phyloP scores from a whole-genome alignment of 2,888 invertebrate genomes.

The Serripes groenlandicus region DNA sequence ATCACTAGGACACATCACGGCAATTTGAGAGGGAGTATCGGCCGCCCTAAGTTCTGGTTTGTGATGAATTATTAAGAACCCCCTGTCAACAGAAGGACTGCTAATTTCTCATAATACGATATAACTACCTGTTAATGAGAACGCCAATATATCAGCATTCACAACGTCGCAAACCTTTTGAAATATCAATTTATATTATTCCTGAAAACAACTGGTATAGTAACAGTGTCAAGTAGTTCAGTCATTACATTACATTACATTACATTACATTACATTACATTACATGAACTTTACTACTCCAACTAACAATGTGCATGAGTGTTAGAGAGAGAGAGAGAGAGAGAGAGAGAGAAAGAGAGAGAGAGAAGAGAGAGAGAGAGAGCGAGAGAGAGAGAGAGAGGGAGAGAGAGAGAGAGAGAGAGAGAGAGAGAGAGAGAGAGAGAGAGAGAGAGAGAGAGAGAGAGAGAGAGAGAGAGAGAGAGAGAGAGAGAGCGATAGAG shows the following conservation, averaged over 20 bases:
- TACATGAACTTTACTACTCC: too few relatives aligned
- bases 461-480: not conserved
- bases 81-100: constrained; percentile 16
- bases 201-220: too few relatives aligned
- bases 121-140: constrained; percentile 18
- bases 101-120: constrained; percentile 10
- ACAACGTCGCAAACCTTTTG: too few relatives aligned
- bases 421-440: not conserved
- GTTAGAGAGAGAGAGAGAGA: constrained; percentile 79
- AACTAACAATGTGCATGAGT: constrained; percentile 85
- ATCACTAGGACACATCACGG: constrained; percentile 3
- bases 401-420: not conserved
- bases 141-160: constrained; percentile 13
- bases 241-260: not conserved
- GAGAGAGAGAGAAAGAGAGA: not conserved
- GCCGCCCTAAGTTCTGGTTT: not conserved
- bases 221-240: too few relatives aligned
- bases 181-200: too few relatives aligned
- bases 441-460: not conserved
- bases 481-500: not conserved
- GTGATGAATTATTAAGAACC: constrained; percentile 8
- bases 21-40: not conserved
- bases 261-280: not conserved
- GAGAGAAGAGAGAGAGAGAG: not conserved
- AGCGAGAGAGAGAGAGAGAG: not conserved